phyloP scores from a whole-genome alignment of 64 coral and sea anemone species.

The Hydrozoanthus tunicans region DNA sequence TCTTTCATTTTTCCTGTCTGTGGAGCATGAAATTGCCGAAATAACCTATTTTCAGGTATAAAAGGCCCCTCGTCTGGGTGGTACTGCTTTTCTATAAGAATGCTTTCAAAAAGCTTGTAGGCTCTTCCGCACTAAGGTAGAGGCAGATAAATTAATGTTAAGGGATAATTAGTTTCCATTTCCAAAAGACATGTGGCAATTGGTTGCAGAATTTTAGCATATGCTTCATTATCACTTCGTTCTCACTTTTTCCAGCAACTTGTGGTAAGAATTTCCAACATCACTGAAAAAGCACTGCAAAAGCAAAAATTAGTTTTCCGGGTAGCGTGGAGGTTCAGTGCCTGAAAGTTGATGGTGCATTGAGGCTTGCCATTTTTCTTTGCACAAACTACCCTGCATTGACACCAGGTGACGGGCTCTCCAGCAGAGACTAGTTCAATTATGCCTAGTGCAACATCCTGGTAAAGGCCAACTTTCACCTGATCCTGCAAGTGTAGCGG shows the following conservation, averaged over 20 bases:
- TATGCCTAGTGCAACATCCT: conserved; percentile 23
- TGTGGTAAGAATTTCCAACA: no score
- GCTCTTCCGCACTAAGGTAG: conserved; percentile 32
- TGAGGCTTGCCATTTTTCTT: conserved; percentile 41
- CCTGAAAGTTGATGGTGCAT: conserved; percentile 23
- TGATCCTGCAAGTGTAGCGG: conserved; percentile 23
- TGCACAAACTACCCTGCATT: not conserved
- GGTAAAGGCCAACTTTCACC: conserved; percentile 17
- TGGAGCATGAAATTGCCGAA: conserved; percentile 54
- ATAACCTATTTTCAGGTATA: conserved; percentile 55
- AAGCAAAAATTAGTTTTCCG: not conserved
- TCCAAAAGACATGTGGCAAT: conserved; percentile 21
- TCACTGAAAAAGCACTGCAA: no score
- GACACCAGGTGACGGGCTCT: conserved; percentile 15
- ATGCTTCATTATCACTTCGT: conserved; percentile 22
- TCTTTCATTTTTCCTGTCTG: conserved; percentile 59
- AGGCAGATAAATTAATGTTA: conserved; percentile 54
- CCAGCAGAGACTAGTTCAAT: not conserved
- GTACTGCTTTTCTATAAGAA: conserved; percentile 41
- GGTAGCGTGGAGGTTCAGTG: conserved; percentile 26
- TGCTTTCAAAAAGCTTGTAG: conserved; percentile 48
- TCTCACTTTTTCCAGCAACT: not conserved
- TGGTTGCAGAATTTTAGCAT: conserved; percentile 27
- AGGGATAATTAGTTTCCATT: conserved; percentile 26
- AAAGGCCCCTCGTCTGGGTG: conserved; percentile 10